Evolutionary conservation across 2,797 vertebrate genomes (phyloP).

Genomic region (Enteromius anoplus): DNA sequence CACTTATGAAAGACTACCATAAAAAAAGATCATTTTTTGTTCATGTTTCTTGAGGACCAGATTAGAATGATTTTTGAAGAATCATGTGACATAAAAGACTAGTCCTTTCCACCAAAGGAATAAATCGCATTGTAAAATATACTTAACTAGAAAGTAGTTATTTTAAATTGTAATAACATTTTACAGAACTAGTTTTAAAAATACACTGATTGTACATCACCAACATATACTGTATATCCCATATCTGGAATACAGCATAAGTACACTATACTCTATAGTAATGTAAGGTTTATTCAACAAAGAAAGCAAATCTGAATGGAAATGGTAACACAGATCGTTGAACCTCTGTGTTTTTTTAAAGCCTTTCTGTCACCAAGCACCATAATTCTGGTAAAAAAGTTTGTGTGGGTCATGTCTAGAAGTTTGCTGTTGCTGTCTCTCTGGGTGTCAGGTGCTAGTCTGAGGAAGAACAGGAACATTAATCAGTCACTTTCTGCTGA

Average conservation of each 20-base stretch:
- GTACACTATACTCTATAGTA: neutral
- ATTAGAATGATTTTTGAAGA: neutral
- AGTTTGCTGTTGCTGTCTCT: constrained; percentile 44
- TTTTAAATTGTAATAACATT: neutral
- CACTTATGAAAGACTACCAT: neutral
- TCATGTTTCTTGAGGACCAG: neutral
- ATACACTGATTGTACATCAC: neutral
- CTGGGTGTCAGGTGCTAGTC: constrained; percentile 53
- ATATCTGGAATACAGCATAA: neutral
- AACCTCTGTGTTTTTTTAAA: constrained; percentile 37
- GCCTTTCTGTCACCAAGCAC: constrained; percentile 34
- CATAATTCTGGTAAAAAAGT: constrained; percentile 43
- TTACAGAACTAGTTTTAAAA: neutral
- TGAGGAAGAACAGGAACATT: constrained; percentile 56
- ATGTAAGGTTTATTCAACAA: constrained; percentile 4
- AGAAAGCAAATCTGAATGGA: neutral
- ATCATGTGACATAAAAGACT: neutral
- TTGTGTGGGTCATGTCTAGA: constrained; percentile 48
- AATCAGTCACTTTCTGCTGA: constrained; percentile 64
- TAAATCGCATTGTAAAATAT: neutral
- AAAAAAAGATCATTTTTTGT: neutral
- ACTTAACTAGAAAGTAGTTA: neutral
- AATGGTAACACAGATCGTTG: neutral
- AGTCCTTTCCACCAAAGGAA: neutral
- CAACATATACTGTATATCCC: too few relatives aligned